Conservation (phyloP, 1,140 invertebrate species). For the Hestina assimilis region DNA sequence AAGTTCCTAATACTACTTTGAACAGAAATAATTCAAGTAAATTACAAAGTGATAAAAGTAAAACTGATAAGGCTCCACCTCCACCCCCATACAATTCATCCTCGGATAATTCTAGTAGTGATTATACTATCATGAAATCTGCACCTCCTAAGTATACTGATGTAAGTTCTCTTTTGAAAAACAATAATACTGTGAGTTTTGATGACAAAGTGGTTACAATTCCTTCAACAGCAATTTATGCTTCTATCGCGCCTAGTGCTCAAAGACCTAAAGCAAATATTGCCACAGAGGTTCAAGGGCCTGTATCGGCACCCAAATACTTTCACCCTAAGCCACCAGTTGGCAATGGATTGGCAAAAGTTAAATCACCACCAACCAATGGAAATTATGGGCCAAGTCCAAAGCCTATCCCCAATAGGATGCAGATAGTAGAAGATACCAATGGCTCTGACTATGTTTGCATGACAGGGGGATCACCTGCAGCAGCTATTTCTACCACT, state of each 20-base stretch:
- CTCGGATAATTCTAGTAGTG: constrained; percentile 56
- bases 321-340: constrained; percentile 66
- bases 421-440: constrained; percentile 80
- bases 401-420: constrained; percentile 48
- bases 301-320: constrained; percentile 66
- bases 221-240: constrained; percentile 76
- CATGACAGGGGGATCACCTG: constrained; percentile 81
- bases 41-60: constrained; percentile 51
- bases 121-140: constrained; percentile 71
- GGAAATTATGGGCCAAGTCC: constrained; percentile 51
- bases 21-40: constrained; percentile 53
- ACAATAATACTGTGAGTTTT: constrained; percentile 63
- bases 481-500: constrained; percentile 44
- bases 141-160: constrained; percentile 69
- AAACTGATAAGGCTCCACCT: constrained; percentile 55
- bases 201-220: constrained; percentile 71
- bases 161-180: constrained; percentile 65
- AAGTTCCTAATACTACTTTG: constrained; percentile 57
- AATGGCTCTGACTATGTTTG: constrained; percentile 85
- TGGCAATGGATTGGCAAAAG: constrained; percentile 55
- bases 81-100: constrained; percentile 52
- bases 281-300: constrained; percentile 71
- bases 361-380: constrained; percentile 50
- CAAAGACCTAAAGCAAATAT: constrained; percentile 76
- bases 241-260: constrained; percentile 76